Conservation (phyloP, 2,797 vertebrate species). For the Antrozous pallidus region DNA sequence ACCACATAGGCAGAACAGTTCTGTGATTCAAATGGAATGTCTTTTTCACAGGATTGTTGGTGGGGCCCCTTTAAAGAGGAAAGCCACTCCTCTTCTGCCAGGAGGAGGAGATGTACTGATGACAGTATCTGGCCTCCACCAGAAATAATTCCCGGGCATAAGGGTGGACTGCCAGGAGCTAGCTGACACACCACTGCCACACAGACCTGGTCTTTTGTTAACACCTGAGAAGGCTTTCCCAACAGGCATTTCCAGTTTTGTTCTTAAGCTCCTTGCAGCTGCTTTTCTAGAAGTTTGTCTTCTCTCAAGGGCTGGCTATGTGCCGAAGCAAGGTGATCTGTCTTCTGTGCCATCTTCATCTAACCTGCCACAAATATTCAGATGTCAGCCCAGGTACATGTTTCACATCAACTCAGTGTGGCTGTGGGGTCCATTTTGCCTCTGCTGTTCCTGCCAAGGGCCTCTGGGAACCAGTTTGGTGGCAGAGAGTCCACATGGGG, state of each 20-base stretch:
- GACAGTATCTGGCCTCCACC: constrained; percentile 37
- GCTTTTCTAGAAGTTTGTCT: constrained; percentile 27
- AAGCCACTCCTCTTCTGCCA: neutral
- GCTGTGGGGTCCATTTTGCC: neutral
- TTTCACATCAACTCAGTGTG: neutral
- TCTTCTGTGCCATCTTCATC: neutral
- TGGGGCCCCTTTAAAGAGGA: constrained; percentile 30
- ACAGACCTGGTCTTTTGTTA: constrained; percentile 59
- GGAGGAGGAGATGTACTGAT: neutral
- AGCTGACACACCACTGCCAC: constrained; percentile 69
- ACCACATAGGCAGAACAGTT: neutral
- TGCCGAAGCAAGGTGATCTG: constrained; percentile 27
- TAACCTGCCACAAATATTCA: neutral
- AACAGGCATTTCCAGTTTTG: constrained; percentile 78
- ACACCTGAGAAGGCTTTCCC: constrained; percentile 62
- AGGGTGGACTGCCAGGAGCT: constrained; percentile 55
- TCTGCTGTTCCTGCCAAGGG: neutral
- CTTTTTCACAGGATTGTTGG: neutral
- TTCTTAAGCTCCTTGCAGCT: constrained; percentile 1
- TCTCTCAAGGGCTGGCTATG: constrained; percentile 33
- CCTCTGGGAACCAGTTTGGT: neutral
- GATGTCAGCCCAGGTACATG: constrained; percentile 29
- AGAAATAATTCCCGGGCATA: neutral
- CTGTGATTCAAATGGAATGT: neutral
- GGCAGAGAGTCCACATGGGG: neutral